Conservation (phyloP, 1,140 invertebrate genomes). For the Drosophila funebris region DNA sequence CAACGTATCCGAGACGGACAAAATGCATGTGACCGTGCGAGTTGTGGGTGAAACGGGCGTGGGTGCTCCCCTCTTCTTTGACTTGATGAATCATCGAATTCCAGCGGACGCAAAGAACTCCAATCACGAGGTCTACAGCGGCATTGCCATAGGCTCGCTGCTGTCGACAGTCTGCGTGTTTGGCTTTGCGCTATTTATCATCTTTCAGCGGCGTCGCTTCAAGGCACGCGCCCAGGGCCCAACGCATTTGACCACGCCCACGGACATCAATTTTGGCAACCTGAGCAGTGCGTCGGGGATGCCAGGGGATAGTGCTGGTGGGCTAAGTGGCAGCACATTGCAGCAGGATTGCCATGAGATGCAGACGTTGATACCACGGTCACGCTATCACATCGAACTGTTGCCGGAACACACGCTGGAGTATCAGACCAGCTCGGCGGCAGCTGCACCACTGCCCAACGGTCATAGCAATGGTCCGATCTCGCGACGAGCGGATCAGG, state of each 20-base stretch:
- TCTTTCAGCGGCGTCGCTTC: conserved; percentile 70
- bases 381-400: conserved; percentile 68
- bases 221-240: conserved; percentile 75
- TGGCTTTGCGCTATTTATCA: conserved; percentile 72
- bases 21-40: conserved; percentile 76
- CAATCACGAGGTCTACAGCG: conserved; percentile 67
- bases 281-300: conserved; percentile 72
- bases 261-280: conserved; percentile 76
- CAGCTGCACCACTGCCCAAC: conserved; percentile 60
- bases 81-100: conserved; percentile 61
- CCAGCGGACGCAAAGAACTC: conserved; percentile 42
- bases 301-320: conserved; percentile 73
- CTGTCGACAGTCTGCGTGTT: conserved; percentile 70
- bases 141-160: conserved; percentile 76
- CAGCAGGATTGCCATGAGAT: conserved; percentile 81
- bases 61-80: conserved; percentile 74
- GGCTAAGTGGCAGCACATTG: conserved; percentile 69
- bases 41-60: conserved; percentile 78
- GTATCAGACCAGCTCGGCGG: conserved; percentile 68
- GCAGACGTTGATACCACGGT: conserved; percentile 80
- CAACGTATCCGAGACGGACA: conserved; percentile 74
- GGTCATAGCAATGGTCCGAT: conserved; percentile 63
- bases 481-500: conserved; percentile 35
- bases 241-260: conserved; percentile 69
- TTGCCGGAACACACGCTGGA: conserved; percentile 62